Percentiles rank a stretch among this genome's conserved stretches.
These are phyloP conservation scores for Drosophila nigrodunni DNA, from an alignment of 1,140 invertebrate genomes.

Conservation along the genomic window DNA sequence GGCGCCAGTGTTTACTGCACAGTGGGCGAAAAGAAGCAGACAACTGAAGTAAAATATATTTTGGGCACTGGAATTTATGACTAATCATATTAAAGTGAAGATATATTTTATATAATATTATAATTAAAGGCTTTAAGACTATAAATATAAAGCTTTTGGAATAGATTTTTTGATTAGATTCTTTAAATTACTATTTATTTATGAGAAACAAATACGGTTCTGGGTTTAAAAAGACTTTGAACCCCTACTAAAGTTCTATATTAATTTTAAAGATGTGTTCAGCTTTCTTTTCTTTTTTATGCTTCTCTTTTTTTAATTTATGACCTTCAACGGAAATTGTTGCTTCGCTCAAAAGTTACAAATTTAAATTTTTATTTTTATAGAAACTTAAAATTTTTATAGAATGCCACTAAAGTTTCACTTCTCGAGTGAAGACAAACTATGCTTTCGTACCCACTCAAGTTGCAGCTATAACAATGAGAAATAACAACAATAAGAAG, in stretches of 20 bases:
- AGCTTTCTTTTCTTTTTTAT: too few species aligned
- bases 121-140: too few species aligned
- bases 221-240: too few species aligned
- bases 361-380: constrained; percentile 11
- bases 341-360: background rate
- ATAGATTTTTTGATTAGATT: too few species aligned
- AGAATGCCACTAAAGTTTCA: constrained; percentile 2
- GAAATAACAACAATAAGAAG: background rate
- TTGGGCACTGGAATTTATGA: background rate
- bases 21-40: background rate
- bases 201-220: too few species aligned
- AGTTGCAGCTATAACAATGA: constrained; percentile 1
- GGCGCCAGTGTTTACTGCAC: constrained; percentile 7
- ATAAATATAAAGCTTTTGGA: too few species aligned
- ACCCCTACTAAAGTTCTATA: too few species aligned
- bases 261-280: too few species aligned
- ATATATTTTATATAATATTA: background rate
- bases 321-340: background rate
- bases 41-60: background rate
- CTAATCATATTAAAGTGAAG: background rate
- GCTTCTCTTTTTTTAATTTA: too few species aligned
- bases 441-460: background rate
- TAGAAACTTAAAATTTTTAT: background rate
- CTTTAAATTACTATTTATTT: too few species aligned
- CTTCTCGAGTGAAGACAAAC: background rate